Evolutionary conservation across 2,888 invertebrate genomes (phyloP), one percentile per base, ranked within the genome.

Genomic region (Encarsia formosa): DNA sequence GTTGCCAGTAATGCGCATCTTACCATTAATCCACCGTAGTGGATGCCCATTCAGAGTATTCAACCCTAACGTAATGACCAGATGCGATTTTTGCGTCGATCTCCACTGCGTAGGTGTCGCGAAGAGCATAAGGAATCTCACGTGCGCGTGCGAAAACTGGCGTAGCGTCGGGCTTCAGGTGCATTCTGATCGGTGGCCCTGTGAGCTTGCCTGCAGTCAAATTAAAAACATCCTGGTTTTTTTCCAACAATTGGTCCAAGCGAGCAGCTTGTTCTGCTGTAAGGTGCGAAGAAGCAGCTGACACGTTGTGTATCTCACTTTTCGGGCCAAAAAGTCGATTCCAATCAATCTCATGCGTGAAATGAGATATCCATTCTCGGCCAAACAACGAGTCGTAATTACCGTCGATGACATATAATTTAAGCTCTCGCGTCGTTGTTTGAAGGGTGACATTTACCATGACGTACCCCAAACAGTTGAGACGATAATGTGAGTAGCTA

Each of bases 401-500:
- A 31, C 39, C 52, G 9, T 54, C 31, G 1, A 49, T 38, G 3
- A 57, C 57, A 20, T 54, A 57, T 9, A 52, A 32, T 11, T 47
- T 15, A 2, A 57, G 44, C 18, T 44, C 26, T 2, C 29, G 34
- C 6, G 42, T 38, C 35, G 46, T 19, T 16, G 11, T 3, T 2
- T 52, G 54, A 18, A 57, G 13, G 1, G 41, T 29, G 9, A 37
- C 50, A 18, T 16, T 34, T 5, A 57, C 54, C 1, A 29, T 8
- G 1, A 41, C 11, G 11, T 23, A 24, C 4, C 52, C 54, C 4
- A 52, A 9, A 18, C 52, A 52, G 1, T 52, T 34, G 18, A 57
- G 45, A 1, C 15, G 32, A 42, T 57, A 54, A 11, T 42, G 29
- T 2, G 51, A 48, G 24, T 58, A 58, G 29, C 55, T 58, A 8